phyloP scores from a whole-genome alignment of 2,888 invertebrate genomes.

The Empis livida region DNA sequence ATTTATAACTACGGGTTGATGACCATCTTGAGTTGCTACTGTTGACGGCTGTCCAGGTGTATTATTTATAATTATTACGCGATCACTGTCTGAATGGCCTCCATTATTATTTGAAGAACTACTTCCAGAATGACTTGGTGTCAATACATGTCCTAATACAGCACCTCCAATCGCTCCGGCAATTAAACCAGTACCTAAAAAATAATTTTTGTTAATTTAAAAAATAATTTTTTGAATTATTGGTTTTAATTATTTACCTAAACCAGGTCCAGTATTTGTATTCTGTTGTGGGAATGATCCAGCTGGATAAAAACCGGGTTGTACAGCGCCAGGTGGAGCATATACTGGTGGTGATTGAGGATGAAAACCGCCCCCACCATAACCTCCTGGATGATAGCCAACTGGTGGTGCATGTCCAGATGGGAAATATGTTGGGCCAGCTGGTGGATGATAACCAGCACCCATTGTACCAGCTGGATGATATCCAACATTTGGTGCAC shows the following conservation, averaged over 20 bases:
- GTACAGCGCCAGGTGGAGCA: slow-evolving; percentile 9
- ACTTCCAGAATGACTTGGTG: slow-evolving; percentile 25
- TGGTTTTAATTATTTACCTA: slow-evolving; percentile 20
- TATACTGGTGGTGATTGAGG: slow-evolving; percentile 9
- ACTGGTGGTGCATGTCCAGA: slow-evolving; percentile 21
- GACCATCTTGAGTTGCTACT: slow-evolving; percentile 21
- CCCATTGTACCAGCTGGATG: slow-evolving; percentile 18
- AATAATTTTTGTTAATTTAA: not conserved
- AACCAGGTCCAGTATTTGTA: slow-evolving; percentile 26
- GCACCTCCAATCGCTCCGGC: slow-evolving; percentile 33
- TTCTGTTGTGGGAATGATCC: slow-evolving; percentile 15
- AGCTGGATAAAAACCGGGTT: slow-evolving; percentile 10
- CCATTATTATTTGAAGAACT: slow-evolving; percentile 11
- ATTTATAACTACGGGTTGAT: slow-evolving; percentile 19
- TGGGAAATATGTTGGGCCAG: slow-evolving; percentile 15
- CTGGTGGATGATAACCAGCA: slow-evolving; percentile 11
- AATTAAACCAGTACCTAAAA: slow-evolving; percentile 27
- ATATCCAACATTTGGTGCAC: slow-evolving; percentile 16
- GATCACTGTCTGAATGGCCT: slow-evolving; percentile 19
- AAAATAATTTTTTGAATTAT: not conserved
- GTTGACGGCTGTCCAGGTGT: slow-evolving; percentile 27
- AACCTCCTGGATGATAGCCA: slow-evolving; percentile 17
- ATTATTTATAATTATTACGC: slow-evolving; percentile 32
- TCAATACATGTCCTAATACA: slow-evolving; percentile 27
- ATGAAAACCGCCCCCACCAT: slow-evolving; percentile 1